Conservation (phyloP, 2,888 invertebrate species). For the Diaperis boleti region DNA sequence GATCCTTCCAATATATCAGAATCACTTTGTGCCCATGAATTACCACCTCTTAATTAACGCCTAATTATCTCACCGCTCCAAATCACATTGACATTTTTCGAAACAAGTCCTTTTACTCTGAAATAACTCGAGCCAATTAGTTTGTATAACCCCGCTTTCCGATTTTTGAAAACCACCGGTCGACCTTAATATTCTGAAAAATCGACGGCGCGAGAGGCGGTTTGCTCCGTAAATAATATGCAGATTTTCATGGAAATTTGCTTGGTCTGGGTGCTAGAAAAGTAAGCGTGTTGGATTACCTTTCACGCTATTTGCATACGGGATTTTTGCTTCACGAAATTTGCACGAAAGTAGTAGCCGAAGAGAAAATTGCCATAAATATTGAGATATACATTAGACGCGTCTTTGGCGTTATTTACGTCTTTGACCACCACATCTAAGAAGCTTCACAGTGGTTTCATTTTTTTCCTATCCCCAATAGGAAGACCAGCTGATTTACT, state of each 20-base stretch:
- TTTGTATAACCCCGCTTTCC: background rate
- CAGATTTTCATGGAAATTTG: background rate
- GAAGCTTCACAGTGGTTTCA: too few species aligned
- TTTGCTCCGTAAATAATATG: too few species aligned
- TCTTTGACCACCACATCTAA: too few species aligned
- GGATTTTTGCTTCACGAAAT: background rate
- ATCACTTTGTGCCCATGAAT: too few species aligned
- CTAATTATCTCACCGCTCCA: background rate
- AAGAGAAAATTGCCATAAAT: background rate
- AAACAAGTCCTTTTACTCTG: background rate
- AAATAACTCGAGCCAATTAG: background rate
- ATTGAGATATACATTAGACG: too few species aligned
- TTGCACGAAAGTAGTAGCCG: background rate
- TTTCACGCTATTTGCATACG: slow-evolving; percentile 8
- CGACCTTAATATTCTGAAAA: background rate
- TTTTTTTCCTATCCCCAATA: too few species aligned
- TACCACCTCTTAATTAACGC: background rate
- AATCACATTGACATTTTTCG: background rate
- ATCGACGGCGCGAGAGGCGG: background rate
- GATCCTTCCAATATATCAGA: too few species aligned
- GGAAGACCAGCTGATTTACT: too few species aligned
- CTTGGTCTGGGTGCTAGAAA: background rate
- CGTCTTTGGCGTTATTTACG: too few species aligned
- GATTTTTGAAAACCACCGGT: background rate
- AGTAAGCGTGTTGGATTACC: background rate